Percentiles rank a stretch among this genome's conserved stretches.
phyloP scores from a whole-genome alignment of 2,113 vertebrate genomes.

The Mormyrus iriodes region DNA sequence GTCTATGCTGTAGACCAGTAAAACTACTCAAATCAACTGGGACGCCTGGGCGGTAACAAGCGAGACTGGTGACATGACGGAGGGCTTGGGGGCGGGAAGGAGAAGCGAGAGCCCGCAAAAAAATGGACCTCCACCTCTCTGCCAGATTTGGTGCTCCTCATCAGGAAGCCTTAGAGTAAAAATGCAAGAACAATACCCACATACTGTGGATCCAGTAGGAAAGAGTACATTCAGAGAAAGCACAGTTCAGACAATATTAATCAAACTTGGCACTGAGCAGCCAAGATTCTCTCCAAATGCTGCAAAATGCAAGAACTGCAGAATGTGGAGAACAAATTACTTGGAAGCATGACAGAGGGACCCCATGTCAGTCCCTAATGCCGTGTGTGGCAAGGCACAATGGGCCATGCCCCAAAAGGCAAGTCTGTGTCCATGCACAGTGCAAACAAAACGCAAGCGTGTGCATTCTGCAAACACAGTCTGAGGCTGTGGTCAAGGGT shows the following conservation, averaged over 20 bases:
- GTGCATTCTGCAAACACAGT: not conserved
- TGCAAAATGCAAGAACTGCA: not conserved
- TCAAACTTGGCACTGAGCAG: not conserved
- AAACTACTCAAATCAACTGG: not conserved
- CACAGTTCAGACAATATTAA: not conserved
- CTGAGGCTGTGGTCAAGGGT: not conserved
- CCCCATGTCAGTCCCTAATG: not conserved
- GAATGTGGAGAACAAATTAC: not conserved
- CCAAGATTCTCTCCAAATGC: not conserved
- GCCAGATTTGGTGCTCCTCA: not conserved
- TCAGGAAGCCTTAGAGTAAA: not conserved
- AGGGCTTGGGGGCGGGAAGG: not conserved
- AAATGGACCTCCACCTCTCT: not conserved
- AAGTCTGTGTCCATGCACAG: not conserved
- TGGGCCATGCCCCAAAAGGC: not conserved
- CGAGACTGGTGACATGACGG: not conserved
- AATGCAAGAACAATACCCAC: not conserved
- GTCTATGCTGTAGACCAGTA: not conserved
- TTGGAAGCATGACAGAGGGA: not conserved
- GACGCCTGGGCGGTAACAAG: not conserved
- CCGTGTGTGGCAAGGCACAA: not conserved
- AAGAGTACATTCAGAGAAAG: not conserved
- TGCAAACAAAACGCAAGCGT: not conserved
- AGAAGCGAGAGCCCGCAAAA: not conserved
- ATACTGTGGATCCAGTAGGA: not conserved